Conservation (phyloP, 1,140 invertebrate genomes). For the Carposina sasakii region DNA sequence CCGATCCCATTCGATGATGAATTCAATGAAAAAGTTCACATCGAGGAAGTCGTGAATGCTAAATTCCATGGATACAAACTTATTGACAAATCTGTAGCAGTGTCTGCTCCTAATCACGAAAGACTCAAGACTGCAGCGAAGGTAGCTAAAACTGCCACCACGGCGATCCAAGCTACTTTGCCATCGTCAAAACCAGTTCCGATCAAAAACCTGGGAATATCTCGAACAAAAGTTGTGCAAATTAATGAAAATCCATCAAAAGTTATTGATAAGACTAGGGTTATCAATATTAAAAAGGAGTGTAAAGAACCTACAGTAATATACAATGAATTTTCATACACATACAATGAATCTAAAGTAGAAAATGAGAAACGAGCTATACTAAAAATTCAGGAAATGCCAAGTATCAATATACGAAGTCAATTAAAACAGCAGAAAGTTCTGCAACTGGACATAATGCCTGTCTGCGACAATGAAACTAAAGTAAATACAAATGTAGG, state of each 20-base stretch:
- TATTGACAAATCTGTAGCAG: constrained; percentile 29
- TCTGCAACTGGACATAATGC: constrained; percentile 61
- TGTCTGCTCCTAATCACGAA: constrained; percentile 15
- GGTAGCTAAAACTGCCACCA: not conserved
- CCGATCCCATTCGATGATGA: constrained; percentile 61
- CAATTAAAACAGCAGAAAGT: constrained; percentile 66
- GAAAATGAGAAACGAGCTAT: no score
- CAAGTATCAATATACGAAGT: constrained; percentile 64
- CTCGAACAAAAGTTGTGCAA: constrained; percentile 42
- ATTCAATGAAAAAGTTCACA: constrained; percentile 66
- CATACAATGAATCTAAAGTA: constrained; percentile 38
- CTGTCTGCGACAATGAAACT: constrained; percentile 25
- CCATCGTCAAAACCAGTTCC: constrained; percentile 28
- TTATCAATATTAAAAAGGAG: no score
- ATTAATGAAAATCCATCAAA: constrained; percentile 31
- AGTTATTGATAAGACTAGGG: no score
- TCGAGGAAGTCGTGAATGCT: constrained; percentile 64
- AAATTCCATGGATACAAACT: constrained; percentile 63
- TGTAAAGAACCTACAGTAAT: constrained; percentile 25
- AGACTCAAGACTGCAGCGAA: constrained; percentile 8
- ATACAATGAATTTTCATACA: constrained; percentile 49
- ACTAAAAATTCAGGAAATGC: constrained; percentile 60
- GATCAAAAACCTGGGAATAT: constrained; percentile 41
- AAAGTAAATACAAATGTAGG: constrained; percentile 39
- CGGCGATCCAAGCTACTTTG: constrained; percentile 13